A percentile compares a stretch with the other conserved stretches of the same genome.
These are phyloP conservation scores for Hypena proboscidalis DNA, from an alignment of 2,888 invertebrate species.

Conservation along the genomic window DNA sequence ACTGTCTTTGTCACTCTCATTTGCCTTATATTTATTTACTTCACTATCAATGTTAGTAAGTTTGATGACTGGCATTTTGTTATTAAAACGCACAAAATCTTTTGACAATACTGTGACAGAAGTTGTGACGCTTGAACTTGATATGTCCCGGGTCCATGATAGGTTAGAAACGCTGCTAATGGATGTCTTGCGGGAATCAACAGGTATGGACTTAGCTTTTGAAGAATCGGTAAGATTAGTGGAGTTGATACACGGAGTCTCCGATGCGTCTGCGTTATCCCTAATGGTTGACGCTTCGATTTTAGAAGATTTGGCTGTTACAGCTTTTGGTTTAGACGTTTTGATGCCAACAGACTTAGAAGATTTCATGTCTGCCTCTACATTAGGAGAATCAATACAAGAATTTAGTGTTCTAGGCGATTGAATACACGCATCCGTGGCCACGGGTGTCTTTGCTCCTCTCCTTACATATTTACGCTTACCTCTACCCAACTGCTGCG, in stretches of 20 bases:
- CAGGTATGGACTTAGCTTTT: slow-evolving; percentile 4
- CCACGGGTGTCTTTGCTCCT: no score
- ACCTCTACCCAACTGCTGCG: no score
- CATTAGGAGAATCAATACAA: no score
- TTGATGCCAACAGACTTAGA: neutral
- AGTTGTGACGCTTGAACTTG: slow-evolving; percentile 62
- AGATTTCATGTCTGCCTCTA: no score
- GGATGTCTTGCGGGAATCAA: slow-evolving; percentile 49
- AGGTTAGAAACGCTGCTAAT: slow-evolving; percentile 51
- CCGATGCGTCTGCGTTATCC: no score
- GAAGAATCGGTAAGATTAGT: neutral
- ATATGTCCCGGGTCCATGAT: slow-evolving; percentile 73
- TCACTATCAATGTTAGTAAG: slow-evolving; percentile 46
- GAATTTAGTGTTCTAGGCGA: no score
- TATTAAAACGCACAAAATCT: slow-evolving; percentile 63
- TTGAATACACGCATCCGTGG: no score
- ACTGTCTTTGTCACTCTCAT: neutral
- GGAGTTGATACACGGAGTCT: neutral
- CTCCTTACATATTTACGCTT: no score
- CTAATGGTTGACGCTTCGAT: no score
- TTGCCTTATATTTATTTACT: slow-evolving; percentile 18
- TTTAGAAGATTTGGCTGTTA: no score
- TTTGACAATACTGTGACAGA: slow-evolving; percentile 55
- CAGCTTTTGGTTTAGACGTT: neutral
- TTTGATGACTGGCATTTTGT: slow-evolving; percentile 63